Evolutionary conservation across 2,888 invertebrate species (phyloP), one percentile per base, ranked within the genome.

Genomic region (Xanthorhoe designata): DNA sequence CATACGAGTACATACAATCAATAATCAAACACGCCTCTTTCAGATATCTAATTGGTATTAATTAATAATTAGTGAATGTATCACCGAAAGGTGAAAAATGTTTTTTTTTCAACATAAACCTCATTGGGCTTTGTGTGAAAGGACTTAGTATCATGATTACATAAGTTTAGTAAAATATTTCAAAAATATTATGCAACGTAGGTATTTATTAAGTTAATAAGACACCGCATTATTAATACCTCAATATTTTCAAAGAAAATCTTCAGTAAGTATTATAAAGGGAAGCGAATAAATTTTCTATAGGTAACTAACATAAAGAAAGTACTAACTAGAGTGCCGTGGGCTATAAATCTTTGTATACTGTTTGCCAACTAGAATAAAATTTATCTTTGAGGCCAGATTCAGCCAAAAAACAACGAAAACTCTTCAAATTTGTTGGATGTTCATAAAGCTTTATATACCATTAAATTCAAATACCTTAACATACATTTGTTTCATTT

Each of bases 281-380:
- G 70, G 51, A 81, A 80, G 75, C 74, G 78, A 79, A 84, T 85
- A 84, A 84, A 85, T 85, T 85, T 85, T 74, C 77, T 80, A 73
- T 77, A 80, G 79, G 81, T 83, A 84, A 83, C 82, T 83, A 80
- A 80, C 79, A 78, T 83, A 80, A 85, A 82, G 80, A 85, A 84
- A 83, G 79, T 84, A 85, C 79, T 80, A 68, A 68, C 64, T 65
- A 54, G 75, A 80, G 78, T 74, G 83, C 83, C 80, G 75, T 73
- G 67, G 79, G 86, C 83, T 80, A 86, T 86, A 87, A 90, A 89
- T 89, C 61, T 65, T 69, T 54, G 56, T 64, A 58, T 45, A 52
- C 15, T 49, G 58, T 64, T 58, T 64, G 17, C 64, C 52, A 58
- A 53, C 64, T 53, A 45, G 32, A 19, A 52, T 45, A 42, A 45